Conservation (phyloP, 92 coral and sea anemone genomes). For the Palythoa grandiflora region DNA sequence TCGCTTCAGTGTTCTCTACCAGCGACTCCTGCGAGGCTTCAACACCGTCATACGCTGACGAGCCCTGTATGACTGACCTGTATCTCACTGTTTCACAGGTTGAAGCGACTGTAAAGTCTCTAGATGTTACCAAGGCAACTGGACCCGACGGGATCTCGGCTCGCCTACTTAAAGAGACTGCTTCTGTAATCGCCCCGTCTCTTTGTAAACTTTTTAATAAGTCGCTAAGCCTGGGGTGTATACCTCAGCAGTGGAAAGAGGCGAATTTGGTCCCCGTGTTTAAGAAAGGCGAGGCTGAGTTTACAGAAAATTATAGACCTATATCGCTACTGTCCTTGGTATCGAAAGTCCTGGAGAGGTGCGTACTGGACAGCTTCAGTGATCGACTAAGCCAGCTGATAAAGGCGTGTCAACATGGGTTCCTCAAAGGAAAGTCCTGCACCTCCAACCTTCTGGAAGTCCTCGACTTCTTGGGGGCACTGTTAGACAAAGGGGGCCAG, state of each 20-base stretch:
- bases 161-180: background rate
- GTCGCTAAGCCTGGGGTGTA: no score
- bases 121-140: slow-evolving; percentile 17
- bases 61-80: background rate
- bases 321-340: background rate
- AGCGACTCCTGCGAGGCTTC: slow-evolving; percentile 4
- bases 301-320: no score
- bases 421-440: no score
- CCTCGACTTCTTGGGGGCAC: no score
- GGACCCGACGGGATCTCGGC: background rate
- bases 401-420: no score
- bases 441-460: no score
- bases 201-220: background rate
- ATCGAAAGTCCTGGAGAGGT: background rate
- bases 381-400: no score
- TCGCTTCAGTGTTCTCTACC: slow-evolving; percentile 56
- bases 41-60: background rate
- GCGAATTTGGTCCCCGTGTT: no score
- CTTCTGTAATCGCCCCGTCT: background rate
- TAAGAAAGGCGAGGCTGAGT: no score
- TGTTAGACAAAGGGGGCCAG: slow-evolving; percentile 34
- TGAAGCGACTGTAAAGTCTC: slow-evolving; percentile 6
- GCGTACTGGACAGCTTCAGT: no score
- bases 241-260: no score
- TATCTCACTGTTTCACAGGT: background rate